Base-by-base conservation (phyloP, 2,888 invertebrate species). In the Mellilla xanthometata region DNA sequence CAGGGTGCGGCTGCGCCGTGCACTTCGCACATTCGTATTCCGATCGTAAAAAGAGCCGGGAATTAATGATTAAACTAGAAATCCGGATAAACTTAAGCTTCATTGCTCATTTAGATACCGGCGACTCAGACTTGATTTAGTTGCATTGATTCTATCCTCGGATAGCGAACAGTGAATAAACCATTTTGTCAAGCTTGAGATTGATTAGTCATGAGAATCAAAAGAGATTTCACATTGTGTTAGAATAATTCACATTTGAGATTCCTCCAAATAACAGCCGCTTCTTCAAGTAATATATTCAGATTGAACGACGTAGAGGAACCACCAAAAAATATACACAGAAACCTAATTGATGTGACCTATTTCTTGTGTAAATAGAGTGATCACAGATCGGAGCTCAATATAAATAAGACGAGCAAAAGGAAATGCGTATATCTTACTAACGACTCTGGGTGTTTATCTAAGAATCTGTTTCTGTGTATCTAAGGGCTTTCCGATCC, bases 401-500 rank as follows among this genome's bases (percentile, higher is more conserved):
- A 47, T 54, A 57, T 46, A 54, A 46, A 52, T 48, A 57, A 52
- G 48, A 39, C 42, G 44, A 55, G 54, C 49, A 46, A 58, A 54
- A 52, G 44, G 50, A 53, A 36, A 39, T 60, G 33, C 61, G 65
- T 72, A 63, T 68, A 65, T 62, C 65, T 72, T 60, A 49, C 64
- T 70, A 76, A 76, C 64, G 67, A 71, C 65, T 58, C 42, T 33
- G 58, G 53, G 63, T 78, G 73, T 81, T 80, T 81, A 76, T 76
- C 72, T 76, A 63, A 51, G 70, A 78, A 80, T 81, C 76, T 75
- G 75, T 76, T 76, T 75, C 69, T 79, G 69, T 78, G 68, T 81
- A 72, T 72, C 69, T 65, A 72, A 76, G 72, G 72, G 68, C 68
- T 76, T 74, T 69, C 72, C 62, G 73, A 68, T 69, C 74, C 76